phyloP scores from a whole-genome alignment of 2,888 invertebrate species.

The Drosophila lacicola region DNA sequence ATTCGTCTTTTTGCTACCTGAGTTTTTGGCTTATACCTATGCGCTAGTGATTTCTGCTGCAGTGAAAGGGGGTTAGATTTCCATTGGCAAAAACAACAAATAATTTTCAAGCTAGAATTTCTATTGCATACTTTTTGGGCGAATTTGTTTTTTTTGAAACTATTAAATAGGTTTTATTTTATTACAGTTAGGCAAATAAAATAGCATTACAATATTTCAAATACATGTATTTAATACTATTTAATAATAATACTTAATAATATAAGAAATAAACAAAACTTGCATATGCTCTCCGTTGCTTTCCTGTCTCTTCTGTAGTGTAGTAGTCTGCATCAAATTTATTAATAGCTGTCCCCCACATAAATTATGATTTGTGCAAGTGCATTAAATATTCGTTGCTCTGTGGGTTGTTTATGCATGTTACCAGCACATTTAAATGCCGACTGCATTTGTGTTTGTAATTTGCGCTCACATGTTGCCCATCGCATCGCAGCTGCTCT shows the following conservation, averaged over 20 bases:
- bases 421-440: conserved; percentile 48
- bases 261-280: too few relatives aligned
- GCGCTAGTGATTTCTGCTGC: too few relatives aligned
- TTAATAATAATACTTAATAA: too few relatives aligned
- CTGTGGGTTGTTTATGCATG: conserved; percentile 24
- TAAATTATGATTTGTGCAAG: neutral
- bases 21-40: neutral
- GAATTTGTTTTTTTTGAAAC: neutral
- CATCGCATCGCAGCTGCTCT: conserved; percentile 45
- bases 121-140: conserved; percentile 42
- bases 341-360: too few relatives aligned
- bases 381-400: conserved; percentile 21
- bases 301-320: too few relatives aligned
- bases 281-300: too few relatives aligned
- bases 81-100: neutral
- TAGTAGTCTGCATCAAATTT: too few relatives aligned
- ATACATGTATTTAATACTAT: too few relatives aligned
- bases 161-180: too few relatives aligned
- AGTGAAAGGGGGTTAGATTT: neutral
- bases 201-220: too few relatives aligned
- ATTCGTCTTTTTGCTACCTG: conserved; percentile 3
- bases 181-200: too few relatives aligned
- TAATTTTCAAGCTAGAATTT: neutral
- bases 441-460: conserved; percentile 52
- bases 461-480: conserved; percentile 61